Percentiles rank a stretch among this genome's conserved stretches.
Evolutionary conservation across 2,113 vertebrate genomes (phyloP).

Genomic region (Gorsachius goisagi): DNA sequence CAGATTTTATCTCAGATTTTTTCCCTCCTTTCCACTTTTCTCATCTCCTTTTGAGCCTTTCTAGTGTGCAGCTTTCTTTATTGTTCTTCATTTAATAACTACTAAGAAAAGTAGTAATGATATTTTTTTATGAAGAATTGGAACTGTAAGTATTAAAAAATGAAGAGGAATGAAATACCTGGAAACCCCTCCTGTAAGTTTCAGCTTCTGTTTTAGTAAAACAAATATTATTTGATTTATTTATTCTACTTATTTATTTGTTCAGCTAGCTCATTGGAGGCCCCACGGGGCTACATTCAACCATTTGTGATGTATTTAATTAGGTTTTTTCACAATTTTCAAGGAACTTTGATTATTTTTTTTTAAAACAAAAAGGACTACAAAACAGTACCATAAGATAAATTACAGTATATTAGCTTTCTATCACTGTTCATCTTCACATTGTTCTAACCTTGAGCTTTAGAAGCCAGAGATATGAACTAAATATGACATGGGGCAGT

Average conservation of each 20-base stretch:
- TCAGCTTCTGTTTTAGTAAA: background rate
- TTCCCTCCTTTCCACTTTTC: background rate
- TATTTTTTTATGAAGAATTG: background rate
- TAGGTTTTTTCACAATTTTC: background rate
- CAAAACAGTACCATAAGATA: background rate
- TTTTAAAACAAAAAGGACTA: background rate
- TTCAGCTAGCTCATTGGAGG: background rate
- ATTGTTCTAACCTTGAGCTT: constrained; percentile 27
- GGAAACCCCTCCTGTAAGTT: background rate
- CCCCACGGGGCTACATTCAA: background rate
- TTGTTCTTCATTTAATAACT: background rate
- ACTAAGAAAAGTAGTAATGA: background rate
- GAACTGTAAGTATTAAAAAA: background rate
- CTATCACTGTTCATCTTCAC: background rate
- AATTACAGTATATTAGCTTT: background rate
- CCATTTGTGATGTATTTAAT: background rate
- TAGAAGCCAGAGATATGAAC: background rate
- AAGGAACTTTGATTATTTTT: background rate
- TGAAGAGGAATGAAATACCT: background rate
- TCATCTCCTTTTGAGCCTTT: background rate
- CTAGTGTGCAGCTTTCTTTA: background rate
- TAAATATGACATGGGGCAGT: background rate
- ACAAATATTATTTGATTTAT: background rate
- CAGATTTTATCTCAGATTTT: background rate
- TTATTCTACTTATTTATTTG: background rate